Conservation (phyloP, 2,888 invertebrate species). For the Germaria angustata region DNA sequence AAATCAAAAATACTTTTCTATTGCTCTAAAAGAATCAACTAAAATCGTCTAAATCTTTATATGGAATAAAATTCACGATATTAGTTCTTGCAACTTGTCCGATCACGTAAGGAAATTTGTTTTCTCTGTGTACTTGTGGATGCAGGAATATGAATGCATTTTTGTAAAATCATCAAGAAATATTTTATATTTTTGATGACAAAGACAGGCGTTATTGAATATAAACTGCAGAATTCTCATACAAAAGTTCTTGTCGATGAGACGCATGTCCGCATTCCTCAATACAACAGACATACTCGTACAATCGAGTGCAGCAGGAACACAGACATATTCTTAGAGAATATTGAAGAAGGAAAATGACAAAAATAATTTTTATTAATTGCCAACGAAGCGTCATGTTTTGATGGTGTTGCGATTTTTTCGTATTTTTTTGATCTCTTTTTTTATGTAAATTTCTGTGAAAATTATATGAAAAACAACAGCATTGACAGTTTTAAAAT, state of each 20-base stretch:
- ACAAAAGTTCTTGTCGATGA: constrained; percentile 44
- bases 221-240: constrained; percentile 32
- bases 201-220: constrained; percentile 45
- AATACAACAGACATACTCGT: constrained; percentile 40
- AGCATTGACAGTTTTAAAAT: constrained; percentile 55
- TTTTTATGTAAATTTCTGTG: constrained; percentile 23
- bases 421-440: background rate
- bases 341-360: constrained; percentile 35
- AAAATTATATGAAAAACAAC: constrained; percentile 45
- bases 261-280: constrained; percentile 65
- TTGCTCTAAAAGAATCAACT: too few relatives aligned
- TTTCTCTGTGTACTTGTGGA: background rate
- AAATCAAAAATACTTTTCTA: too few relatives aligned
- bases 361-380: constrained; percentile 61
- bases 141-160: background rate
- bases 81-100: too few relatives aligned
- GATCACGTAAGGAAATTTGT: too few relatives aligned
- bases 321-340: constrained; percentile 1
- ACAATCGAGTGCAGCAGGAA: constrained; percentile 22
- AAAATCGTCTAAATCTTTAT: too few relatives aligned
- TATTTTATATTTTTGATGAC: constrained; percentile 49
- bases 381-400: constrained; percentile 64
- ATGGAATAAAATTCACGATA: too few relatives aligned
- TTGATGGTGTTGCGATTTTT: constrained; percentile 56
- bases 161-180: constrained; percentile 38